Evolutionary conservation across 2,888 invertebrate genomes (phyloP).

Genomic region (Brenthis hecate): DNA sequence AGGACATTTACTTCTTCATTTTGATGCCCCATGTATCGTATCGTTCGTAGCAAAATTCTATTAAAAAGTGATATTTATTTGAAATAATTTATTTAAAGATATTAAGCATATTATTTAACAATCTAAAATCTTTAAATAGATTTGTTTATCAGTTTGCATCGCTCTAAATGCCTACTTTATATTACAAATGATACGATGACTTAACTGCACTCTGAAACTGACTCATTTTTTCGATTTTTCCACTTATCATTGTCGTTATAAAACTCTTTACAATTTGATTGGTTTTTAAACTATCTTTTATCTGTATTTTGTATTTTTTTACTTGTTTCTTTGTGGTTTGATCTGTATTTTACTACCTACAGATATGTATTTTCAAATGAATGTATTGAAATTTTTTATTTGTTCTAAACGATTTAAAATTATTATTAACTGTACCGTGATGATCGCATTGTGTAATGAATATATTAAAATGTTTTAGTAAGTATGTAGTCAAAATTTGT

Average conservation of each 20-base stretch:
- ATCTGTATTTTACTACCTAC: constrained; percentile 1
- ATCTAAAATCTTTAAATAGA: background rate
- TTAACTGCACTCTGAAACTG: constrained; percentile 80
- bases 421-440: background rate
- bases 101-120: background rate
- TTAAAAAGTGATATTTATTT: background rate
- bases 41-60: constrained; percentile 2
- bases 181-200: constrained; percentile 45
- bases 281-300: constrained; percentile 20
- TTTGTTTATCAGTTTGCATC: background rate
- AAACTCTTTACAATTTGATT: constrained; percentile 19
- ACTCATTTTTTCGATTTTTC: constrained; percentile 57
- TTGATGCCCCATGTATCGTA: constrained; percentile 58
- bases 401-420: background rate
- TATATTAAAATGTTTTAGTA: constrained; percentile 5
- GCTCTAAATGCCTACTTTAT: constrained; percentile 38
- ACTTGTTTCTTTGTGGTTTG: constrained; percentile 12
- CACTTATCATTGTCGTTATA: constrained; percentile 30
- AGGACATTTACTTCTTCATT: constrained; percentile 68
- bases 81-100: constrained; percentile 7
- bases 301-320: constrained; percentile 19
- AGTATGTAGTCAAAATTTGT: constrained; percentile 17
- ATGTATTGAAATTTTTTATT: background rate
- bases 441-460: constrained; percentile 16
- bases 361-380: constrained; percentile 1